These are phyloP conservation scores for Aphelinus atriplicis DNA, from an alignment of 1,140 invertebrate species.

Conservation along the genomic window DNA sequence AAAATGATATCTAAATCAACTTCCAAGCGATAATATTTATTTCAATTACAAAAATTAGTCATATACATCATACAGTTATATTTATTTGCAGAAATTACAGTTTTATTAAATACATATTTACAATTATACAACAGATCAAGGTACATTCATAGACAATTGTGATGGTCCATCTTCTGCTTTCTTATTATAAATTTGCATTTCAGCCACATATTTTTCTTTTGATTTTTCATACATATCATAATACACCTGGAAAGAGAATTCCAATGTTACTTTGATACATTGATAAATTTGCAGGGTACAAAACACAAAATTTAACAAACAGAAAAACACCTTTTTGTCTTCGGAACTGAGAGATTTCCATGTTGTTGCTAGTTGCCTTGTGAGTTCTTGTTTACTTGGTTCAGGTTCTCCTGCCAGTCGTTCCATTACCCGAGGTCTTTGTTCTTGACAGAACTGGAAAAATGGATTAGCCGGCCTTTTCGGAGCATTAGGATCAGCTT, in stretches of 20 bases:
- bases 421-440: slow-evolving; percentile 77
- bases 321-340: slow-evolving; percentile 72
- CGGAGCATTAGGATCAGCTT: slow-evolving; percentile 78
- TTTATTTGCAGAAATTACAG: slow-evolving; percentile 24
- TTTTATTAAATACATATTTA: slow-evolving; percentile 48
- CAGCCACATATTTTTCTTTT: slow-evolving; percentile 80
- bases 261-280: slow-evolving; percentile 22
- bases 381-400: slow-evolving; percentile 79
- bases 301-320: background rate
- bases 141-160: slow-evolving; percentile 54
- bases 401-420: slow-evolving; percentile 74
- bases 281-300: background rate
- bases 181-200: slow-evolving; percentile 73
- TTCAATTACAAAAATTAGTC: background rate
- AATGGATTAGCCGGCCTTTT: slow-evolving; percentile 83
- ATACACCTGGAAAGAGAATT: slow-evolving; percentile 71
- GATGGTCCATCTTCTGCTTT: slow-evolving; percentile 60
- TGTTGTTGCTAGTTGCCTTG: slow-evolving; percentile 76
- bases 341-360: slow-evolving; percentile 77
- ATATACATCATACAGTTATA: background rate
- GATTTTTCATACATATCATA: slow-evolving; percentile 83
- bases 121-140: slow-evolving; percentile 45
- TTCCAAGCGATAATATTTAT: too few relatives aligned
- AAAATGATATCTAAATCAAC: too few relatives aligned
- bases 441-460: slow-evolving; percentile 83